phyloP scores from a whole-genome alignment of 2,113 vertebrate genomes.

The Malurus elegans region DNA sequence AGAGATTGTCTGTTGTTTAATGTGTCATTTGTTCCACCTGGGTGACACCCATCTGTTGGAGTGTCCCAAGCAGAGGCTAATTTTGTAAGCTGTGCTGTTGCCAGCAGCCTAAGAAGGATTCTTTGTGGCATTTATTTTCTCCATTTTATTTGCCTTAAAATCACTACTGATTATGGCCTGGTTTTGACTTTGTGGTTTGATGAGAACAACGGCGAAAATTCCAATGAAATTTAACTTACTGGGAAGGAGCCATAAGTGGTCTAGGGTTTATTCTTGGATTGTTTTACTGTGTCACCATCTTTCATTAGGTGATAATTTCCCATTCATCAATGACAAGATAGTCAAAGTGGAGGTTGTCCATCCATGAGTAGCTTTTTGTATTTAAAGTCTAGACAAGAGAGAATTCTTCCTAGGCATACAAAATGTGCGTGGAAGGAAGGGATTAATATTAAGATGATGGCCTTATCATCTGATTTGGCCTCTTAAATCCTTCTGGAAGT shows the following conservation, averaged over 20 bases:
- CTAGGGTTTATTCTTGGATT: background rate
- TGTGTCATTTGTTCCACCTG: constrained; percentile 55
- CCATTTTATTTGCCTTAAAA: background rate
- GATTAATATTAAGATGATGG: background rate
- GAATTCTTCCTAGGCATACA: background rate
- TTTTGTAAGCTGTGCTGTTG: constrained; percentile 4
- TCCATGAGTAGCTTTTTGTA: background rate
- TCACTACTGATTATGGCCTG: background rate
- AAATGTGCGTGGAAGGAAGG: background rate
- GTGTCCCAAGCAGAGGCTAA: background rate
- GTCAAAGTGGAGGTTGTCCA: background rate
- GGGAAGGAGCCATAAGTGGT: background rate
- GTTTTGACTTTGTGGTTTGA: background rate
- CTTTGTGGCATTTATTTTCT: background rate
- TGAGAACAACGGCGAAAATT: background rate
- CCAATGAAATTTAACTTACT: background rate
- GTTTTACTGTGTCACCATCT: background rate
- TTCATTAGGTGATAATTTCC: background rate
- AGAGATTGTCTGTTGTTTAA: constrained; percentile 28
- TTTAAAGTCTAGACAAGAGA: background rate
- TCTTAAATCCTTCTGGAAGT: background rate
- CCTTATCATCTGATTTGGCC: constrained; percentile 5
- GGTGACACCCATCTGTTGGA: constrained; percentile 33
- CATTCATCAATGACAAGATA: background rate
- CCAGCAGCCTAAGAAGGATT: constrained; percentile 27